Evolutionary conservation across 2,797 vertebrate species (phyloP), one percentile per base, ranked within the genome.

Genomic region (Muscicapa striata): DNA sequence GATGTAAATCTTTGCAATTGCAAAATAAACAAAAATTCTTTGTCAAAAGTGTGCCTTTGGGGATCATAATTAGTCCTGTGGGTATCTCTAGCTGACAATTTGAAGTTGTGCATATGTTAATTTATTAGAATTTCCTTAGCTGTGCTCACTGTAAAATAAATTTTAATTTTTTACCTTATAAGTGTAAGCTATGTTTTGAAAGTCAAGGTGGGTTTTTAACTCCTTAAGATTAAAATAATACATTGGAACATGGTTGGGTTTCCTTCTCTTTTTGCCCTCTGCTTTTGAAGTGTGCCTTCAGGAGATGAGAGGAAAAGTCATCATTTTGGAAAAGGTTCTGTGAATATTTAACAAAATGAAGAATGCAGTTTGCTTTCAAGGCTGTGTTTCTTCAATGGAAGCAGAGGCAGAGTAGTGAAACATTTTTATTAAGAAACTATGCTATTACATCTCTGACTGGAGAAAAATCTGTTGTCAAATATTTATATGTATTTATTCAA

Each of bases 41-140:
- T 76, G 30, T 79, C 72, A 72, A 70, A 92, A 90, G 61, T 30
- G 84, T 91, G 86, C 77, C 83, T 84, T 89, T 70, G 52, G 45
- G 5, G 4, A 36, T 84, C 57, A 54, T 41, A 74, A 70, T 54
- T 70, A 73, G 69, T 89, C 94, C 83, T 76, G 20, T 52, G 46
- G 15, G 8, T 48, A 23, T 43, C 30, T 67, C 46, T 69, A 75
- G 59, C 34, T 63, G 59, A 57, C 41, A 78, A 45, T 59, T 23
- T 72, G 41, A 82, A 69, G 24, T 73, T 67, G 27, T 76, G 77
- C 49, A 21, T 73, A 32, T 21, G 13, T 27, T 89, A 72, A 46
- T 61, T 74, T 46, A 24, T 18, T 48, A 64, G 21, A 69, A 66
- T 84, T 89, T 74, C 36, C 36, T 74, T 69, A 86, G 49, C 24